These are phyloP conservation scores for Apostichopus parvimensis DNA, from an alignment of 35 echinoderm and acorn worm species.

Conservation along the genomic window DNA sequence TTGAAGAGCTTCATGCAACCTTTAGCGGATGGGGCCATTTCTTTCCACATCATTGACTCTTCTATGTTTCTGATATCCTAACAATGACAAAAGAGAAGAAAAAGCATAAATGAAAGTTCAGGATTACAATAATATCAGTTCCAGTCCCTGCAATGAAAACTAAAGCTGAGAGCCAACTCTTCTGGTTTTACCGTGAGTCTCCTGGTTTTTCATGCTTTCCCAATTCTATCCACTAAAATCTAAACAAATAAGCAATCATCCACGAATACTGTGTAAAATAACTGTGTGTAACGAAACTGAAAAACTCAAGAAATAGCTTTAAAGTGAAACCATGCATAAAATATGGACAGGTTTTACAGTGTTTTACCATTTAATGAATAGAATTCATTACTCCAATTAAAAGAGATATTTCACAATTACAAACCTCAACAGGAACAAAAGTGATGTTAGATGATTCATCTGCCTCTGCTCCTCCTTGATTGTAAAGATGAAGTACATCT, in stretches of 20 bases:
- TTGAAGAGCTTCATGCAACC: slow-evolving; percentile 87
- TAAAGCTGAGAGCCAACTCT: too few species aligned
- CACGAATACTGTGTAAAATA: too few species aligned
- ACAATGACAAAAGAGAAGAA: background rate
- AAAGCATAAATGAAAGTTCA: background rate
- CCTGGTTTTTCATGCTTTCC: too few species aligned
- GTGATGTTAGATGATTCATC: slow-evolving; percentile 83
- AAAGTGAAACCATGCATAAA: background rate
- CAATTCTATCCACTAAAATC: too few species aligned
- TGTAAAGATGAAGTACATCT: slow-evolving; percentile 72
- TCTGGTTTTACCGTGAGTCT: too few species aligned
- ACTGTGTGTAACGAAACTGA: too few species aligned
- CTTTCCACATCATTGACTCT: slow-evolving; percentile 69
- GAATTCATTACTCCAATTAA: background rate
- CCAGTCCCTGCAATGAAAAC: too few species aligned
- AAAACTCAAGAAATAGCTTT: background rate
- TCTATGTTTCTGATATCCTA: slow-evolving; percentile 30
- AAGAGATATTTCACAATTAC: background rate
- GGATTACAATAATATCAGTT: too few species aligned
- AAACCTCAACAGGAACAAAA: slow-evolving; percentile 70
- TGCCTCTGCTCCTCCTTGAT: slow-evolving; percentile 84
- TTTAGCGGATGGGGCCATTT: slow-evolving; percentile 94
- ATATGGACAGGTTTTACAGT: too few species aligned
- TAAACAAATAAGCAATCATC: too few species aligned
- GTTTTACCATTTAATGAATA: too few species aligned